Conservation (phyloP, 2,888 invertebrate genomes). For the Leucoptera coffeella region DNA sequence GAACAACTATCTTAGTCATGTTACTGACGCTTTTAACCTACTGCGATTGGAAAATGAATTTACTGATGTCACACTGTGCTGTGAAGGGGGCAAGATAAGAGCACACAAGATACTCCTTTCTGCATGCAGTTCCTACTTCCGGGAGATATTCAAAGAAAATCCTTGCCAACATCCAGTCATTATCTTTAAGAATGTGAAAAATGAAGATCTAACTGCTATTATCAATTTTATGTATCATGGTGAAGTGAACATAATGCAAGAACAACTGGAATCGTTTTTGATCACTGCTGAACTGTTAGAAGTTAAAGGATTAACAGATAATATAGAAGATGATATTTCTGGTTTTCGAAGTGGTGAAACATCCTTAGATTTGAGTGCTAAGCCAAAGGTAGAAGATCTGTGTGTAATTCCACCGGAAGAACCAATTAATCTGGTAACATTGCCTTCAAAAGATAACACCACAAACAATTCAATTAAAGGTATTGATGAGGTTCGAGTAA, state of each 20-base stretch:
- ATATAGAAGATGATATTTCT: constrained; percentile 34
- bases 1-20: constrained; percentile 79
- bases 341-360: constrained; percentile 23
- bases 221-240: constrained; percentile 80
- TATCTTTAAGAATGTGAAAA: constrained; percentile 73
- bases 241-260: constrained; percentile 76
- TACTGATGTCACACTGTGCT: constrained; percentile 80
- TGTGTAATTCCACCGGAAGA: constrained; percentile 26
- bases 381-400: constrained; percentile 22
- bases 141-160: constrained; percentile 65
- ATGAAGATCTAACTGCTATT: constrained; percentile 69
- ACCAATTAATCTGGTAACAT: constrained; percentile 38
- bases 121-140: constrained; percentile 79
- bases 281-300: constrained; percentile 72
- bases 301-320: constrained; percentile 69
- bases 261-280: constrained; percentile 70
- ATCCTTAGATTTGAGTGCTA: constrained; percentile 39
- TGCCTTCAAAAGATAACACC: constrained; percentile 27
- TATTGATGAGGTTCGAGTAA: no score
- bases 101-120: constrained; percentile 82
- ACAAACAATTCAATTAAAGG: constrained; percentile 13
- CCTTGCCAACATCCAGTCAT: constrained; percentile 77
- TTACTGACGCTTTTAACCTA: constrained; percentile 74
- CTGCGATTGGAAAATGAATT: constrained; percentile 63
- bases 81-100: constrained; percentile 76